A percentile compares a stretch with the other conserved stretches of the same genome.
These are phyloP conservation scores for Phalangium opilio DNA, from an alignment of 2,888 invertebrate species.

Conservation along the genomic window DNA sequence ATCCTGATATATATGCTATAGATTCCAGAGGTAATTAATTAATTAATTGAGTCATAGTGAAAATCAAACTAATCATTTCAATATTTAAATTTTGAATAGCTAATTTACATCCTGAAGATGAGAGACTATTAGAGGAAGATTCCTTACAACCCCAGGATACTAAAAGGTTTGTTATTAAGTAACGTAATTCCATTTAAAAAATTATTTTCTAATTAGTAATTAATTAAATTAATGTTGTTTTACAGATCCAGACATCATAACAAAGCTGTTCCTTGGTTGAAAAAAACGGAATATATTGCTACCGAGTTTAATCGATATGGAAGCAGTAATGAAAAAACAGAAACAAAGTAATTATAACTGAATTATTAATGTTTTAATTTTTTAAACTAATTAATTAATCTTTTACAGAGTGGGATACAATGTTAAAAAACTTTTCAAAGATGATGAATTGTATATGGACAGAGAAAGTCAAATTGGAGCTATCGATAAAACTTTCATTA, in stretches of 20 bases:
- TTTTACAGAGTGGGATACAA: constrained; percentile 67
- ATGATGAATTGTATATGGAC: constrained; percentile 88
- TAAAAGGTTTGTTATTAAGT: constrained; percentile 23
- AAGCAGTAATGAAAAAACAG: constrained; percentile 91
- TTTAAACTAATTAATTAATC: no score
- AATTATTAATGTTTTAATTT: not conserved
- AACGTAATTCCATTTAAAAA: not conserved
- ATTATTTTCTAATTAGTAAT: not conserved
- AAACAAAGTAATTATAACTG: constrained; percentile 52
- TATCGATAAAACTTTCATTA: constrained; percentile 92
- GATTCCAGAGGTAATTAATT: constrained; percentile 46
- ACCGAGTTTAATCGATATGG: constrained; percentile 97
- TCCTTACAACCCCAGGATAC: constrained; percentile 29
- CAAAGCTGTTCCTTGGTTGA: constrained; percentile 91
- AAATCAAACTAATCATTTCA: constrained; percentile 22
- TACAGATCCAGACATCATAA: constrained; percentile 75
- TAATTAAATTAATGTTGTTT: not conserved
- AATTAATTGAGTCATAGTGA: not conserved
- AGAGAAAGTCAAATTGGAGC: constrained; percentile 92
- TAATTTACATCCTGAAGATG: constrained; percentile 71
- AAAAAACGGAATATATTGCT: constrained; percentile 96
- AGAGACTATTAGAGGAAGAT: constrained; percentile 89
- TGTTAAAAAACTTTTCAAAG: constrained; percentile 76
- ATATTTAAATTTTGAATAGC: constrained; percentile 21
- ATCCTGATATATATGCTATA: constrained; percentile 78